A percentile compares a stretch with the other conserved stretches of the same genome.
phyloP scores from a whole-genome alignment of 92 coral and sea anemone species.

The Porites divaricata region DNA sequence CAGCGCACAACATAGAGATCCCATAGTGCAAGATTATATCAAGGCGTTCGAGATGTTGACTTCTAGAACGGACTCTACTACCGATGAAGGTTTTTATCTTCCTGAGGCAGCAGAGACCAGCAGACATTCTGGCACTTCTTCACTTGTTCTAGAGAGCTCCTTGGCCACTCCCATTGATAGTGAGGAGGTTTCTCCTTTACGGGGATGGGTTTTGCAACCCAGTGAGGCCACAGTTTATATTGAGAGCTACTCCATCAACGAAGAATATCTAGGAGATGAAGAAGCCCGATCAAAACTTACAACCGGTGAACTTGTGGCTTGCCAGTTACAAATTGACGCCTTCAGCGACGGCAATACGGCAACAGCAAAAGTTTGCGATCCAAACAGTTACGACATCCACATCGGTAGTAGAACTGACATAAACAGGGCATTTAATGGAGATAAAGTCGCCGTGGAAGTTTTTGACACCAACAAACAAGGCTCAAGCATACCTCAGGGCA shows the following conservation, averaged over 20 bases:
- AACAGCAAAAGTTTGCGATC: constrained; percentile 66
- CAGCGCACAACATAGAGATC: constrained; percentile 85
- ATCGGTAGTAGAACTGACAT: constrained; percentile 71
- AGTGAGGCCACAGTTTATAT: constrained; percentile 66
- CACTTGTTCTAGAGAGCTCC: constrained; percentile 25
- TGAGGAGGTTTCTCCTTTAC: constrained; percentile 25
- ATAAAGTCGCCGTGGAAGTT: constrained; percentile 83
- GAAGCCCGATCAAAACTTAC: constrained; percentile 44
- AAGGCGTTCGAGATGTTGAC: constrained; percentile 79
- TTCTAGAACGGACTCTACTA: constrained; percentile 1
- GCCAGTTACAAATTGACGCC: constrained; percentile 68
- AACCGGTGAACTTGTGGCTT: constrained; percentile 66
- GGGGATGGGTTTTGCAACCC: constrained; percentile 82
- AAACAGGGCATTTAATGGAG: constrained; percentile 92
- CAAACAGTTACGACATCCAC: constrained; percentile 57
- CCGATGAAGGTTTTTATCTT: background rate
- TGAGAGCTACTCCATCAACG: constrained; percentile 54
- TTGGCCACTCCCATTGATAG: constrained; percentile 1
- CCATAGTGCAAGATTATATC: constrained; percentile 95
- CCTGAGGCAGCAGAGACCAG: background rate
- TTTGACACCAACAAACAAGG: constrained; percentile 11
- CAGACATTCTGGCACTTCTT: background rate
- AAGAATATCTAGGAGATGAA: constrained; percentile 61
- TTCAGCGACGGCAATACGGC: constrained; percentile 75
- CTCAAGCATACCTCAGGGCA: constrained; percentile 61